These are phyloP conservation scores for Eristalis tenax DNA, from an alignment of 2,888 invertebrate genomes.

Conservation along the genomic window DNA sequence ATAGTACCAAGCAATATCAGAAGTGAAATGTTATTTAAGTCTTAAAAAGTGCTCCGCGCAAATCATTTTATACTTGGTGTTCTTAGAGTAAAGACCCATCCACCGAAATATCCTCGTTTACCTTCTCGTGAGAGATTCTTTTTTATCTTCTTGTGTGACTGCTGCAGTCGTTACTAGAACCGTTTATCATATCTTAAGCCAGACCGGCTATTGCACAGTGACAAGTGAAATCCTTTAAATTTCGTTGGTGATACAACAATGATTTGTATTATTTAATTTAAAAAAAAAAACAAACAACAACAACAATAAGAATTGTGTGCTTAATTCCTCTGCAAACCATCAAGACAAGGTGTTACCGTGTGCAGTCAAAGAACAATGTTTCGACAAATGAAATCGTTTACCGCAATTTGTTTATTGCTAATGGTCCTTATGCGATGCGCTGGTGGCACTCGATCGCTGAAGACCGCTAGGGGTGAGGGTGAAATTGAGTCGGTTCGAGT, in stretches of 20 bases:
- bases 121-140: neutral
- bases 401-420: slow-evolving; percentile 47
- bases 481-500: slow-evolving; percentile 76
- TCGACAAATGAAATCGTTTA: slow-evolving; percentile 43
- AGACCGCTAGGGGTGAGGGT: slow-evolving; percentile 74
- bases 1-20: slow-evolving; percentile 73
- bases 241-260: neutral
- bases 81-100: slow-evolving; percentile 80
- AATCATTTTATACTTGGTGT: slow-evolving; percentile 81
- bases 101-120: slow-evolving; percentile 43
- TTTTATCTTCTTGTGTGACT: slow-evolving; percentile 19
- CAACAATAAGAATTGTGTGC: too few species aligned
- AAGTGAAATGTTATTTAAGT: slow-evolving; percentile 80
- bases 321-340: neutral
- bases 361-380: slow-evolving; percentile 35
- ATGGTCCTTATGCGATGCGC: slow-evolving; percentile 61
- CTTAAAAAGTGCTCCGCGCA: slow-evolving; percentile 81
- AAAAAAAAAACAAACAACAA: neutral
- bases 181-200: neutral
- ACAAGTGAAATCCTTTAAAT: neutral
- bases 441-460: slow-evolving; percentile 74
- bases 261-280: neutral
- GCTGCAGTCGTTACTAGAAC: neutral
- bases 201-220: neutral
- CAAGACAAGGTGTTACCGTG: neutral